A percentile compares a stretch with the other conserved stretches of the same genome.
Conservation (phyloP, 2,113 vertebrate genomes). For the Collichthys lucidus region DNA sequence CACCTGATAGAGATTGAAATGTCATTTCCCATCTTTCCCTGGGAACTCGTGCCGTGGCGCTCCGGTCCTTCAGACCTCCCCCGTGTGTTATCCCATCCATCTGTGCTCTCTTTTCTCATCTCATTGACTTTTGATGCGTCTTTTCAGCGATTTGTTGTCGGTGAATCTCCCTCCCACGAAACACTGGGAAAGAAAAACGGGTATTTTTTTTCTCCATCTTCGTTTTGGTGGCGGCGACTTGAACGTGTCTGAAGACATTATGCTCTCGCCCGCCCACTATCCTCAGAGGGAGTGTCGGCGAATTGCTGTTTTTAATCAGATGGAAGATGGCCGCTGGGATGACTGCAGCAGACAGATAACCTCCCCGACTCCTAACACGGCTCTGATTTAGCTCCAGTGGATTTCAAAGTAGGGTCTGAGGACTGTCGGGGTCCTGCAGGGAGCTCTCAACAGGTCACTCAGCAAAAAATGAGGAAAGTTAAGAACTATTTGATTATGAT, state of each 20-base stretch:
- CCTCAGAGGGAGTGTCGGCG: conserved; percentile 37
- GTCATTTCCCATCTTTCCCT: conserved; percentile 52
- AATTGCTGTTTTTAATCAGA: conserved; percentile 52
- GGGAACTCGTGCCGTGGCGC: conserved; percentile 6
- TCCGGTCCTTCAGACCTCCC: conserved; percentile 32
- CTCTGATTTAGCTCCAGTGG: conserved; percentile 21
- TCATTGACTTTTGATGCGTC: conserved; percentile 61
- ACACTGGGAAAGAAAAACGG: neutral
- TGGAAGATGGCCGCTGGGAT: conserved; percentile 16
- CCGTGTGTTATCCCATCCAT: conserved; percentile 42
- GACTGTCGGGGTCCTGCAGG: neutral
- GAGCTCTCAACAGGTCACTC: neutral
- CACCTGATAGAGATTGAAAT: conserved; percentile 70
- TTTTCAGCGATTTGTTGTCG: conserved; percentile 48
- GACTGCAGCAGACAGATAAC: conserved; percentile 33
- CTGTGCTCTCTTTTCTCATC: conserved; percentile 62
- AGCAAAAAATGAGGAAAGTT: conserved; percentile 3
- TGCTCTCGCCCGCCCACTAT: conserved; percentile 29
- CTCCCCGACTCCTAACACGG: conserved; percentile 45
- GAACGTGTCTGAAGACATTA: conserved; percentile 51
- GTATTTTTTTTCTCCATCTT: conserved; percentile 35
- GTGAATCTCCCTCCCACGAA: conserved; percentile 30
- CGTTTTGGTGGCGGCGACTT: neutral
- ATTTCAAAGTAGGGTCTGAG: conserved; percentile 20
- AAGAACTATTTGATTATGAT: neutral